Conservation (phyloP, 2,113 vertebrate species). For the Mobula hypostoma region DNA sequence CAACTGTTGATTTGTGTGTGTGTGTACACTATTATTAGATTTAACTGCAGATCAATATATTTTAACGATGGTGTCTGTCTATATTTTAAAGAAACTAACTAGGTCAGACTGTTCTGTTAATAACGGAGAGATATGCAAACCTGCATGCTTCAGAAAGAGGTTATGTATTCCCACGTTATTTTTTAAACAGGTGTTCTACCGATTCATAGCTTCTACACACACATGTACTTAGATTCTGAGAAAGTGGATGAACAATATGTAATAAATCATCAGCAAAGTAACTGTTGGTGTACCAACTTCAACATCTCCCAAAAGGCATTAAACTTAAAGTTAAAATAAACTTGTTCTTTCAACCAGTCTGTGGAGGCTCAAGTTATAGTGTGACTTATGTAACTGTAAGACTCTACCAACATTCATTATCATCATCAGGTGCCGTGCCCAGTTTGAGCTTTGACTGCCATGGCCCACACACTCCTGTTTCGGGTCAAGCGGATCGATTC, state of each 20-base stretch:
- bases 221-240: neutral
- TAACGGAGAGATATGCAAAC: neutral
- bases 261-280: neutral
- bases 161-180: neutral
- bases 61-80: too few relatives aligned
- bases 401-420: neutral
- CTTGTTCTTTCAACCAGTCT: neutral
- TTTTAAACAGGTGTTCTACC: neutral
- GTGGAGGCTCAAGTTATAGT: neutral
- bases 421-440: too few relatives aligned
- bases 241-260: neutral
- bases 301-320: neutral
- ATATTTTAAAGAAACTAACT: too few relatives aligned
- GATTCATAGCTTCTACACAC: neutral
- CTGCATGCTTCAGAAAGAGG: neutral
- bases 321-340: neutral
- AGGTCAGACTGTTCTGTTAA: too few relatives aligned
- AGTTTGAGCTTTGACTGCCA: too few relatives aligned
- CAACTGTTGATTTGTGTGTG: too few relatives aligned
- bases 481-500: too few relatives aligned
- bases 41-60: too few relatives aligned
- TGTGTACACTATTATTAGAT: too few relatives aligned
- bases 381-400: neutral
- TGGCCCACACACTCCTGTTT: too few relatives aligned
- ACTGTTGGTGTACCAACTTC: neutral